Conservation (phyloP, 2,888 invertebrate species). For the Nymphalis urticae region DNA sequence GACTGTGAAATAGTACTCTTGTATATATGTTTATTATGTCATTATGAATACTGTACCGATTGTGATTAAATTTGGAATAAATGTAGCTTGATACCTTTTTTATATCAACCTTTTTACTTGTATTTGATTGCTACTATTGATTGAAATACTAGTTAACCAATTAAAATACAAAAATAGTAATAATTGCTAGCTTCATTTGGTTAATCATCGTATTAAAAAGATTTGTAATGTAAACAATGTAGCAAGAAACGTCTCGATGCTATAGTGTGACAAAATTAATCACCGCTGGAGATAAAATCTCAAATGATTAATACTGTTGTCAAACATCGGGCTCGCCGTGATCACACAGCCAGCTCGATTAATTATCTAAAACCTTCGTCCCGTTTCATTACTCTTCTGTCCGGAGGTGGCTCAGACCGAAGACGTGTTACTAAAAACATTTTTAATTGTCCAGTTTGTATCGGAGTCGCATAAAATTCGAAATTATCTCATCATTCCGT, state of each 20-base stretch:
- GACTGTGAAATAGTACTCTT: no score
- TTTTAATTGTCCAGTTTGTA: not conserved
- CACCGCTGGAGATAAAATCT: conserved; percentile 21
- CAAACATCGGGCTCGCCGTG: conserved; percentile 15
- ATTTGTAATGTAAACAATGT: not conserved
- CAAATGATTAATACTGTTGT: conserved; percentile 27
- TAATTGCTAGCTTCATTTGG: no score
- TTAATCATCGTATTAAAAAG: not conserved
- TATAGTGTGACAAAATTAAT: conserved; percentile 24
- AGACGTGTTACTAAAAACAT: not conserved
- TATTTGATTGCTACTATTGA: no score
- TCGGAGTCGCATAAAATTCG: not conserved
- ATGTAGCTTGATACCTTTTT: no score
- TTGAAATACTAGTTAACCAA: no score
- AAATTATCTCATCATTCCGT: no score
- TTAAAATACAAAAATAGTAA: no score
- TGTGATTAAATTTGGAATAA: no score
- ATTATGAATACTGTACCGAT: no score
- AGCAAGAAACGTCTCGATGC: not conserved
- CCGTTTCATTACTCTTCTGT: conserved; percentile 7
- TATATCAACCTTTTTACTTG: no score
- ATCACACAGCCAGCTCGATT: conserved; percentile 13
- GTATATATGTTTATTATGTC: no score
- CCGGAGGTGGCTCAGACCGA: not conserved
- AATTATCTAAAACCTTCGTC: conserved; percentile 16